phyloP scores from a whole-genome alignment of 2,888 invertebrate species.

The Meteorus colon region DNA sequence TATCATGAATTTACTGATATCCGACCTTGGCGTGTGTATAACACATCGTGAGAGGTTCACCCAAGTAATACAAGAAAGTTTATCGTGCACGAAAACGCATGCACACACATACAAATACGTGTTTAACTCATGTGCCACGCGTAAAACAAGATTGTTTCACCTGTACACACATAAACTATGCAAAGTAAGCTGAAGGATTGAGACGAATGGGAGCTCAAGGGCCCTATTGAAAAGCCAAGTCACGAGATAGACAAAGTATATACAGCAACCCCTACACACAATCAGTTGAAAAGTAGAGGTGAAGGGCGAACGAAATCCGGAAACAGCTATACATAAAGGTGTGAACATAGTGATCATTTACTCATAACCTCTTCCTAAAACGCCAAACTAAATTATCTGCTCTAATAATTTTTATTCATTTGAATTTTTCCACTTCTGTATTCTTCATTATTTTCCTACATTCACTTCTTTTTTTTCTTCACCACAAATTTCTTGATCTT shows the following conservation, averaged over 20 bases:
- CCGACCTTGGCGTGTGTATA: conserved; percentile 33
- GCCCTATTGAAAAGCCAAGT: conserved; percentile 11
- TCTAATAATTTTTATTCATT: not conserved
- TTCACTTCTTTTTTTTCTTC: not conserved
- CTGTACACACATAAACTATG: not conserved
- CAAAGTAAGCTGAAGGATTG: conserved; percentile 8
- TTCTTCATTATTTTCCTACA: not conserved
- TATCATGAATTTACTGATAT: conserved; percentile 18
- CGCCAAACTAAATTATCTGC: not conserved
- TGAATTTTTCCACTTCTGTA: not conserved
- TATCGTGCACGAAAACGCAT: conserved; percentile 34
- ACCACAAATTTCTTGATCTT: not conserved
- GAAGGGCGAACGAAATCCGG: not conserved
- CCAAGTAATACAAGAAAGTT: conserved; percentile 16
- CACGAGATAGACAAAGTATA: conserved; percentile 9
- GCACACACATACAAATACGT: not conserved
- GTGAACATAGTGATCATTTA: not conserved
- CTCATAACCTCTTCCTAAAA: not conserved
- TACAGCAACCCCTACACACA: not conserved
- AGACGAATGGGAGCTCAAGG: conserved; percentile 5
- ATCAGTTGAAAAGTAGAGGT: not conserved
- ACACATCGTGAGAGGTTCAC: conserved; percentile 19
- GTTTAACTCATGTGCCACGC: not conserved
- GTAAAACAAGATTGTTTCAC: conserved; percentile 15
- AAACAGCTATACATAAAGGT: not conserved